Conservation (phyloP, 2,797 vertebrate genomes). For the Megalops cyprinoides region DNA sequence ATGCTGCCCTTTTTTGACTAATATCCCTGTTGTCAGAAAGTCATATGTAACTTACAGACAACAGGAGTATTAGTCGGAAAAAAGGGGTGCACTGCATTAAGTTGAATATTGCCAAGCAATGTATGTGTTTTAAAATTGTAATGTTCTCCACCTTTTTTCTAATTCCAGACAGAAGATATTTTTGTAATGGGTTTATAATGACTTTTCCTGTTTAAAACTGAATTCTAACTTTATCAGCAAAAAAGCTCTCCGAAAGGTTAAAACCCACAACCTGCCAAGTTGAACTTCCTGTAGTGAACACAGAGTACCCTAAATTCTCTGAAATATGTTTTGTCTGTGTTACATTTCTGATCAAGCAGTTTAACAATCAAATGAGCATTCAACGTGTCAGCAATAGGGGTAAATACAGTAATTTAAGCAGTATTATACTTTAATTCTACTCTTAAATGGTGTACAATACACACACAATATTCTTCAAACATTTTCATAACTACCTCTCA, state of each 20-base stretch:
- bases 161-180: too few species aligned
- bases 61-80: too few species aligned
- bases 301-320: not conserved
- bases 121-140: too few species aligned
- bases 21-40: too few species aligned
- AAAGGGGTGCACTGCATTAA: too few species aligned
- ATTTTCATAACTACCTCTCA: not conserved
- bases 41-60: too few species aligned
- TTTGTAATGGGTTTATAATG: too few species aligned
- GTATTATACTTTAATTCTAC: not conserved
- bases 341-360: not conserved
- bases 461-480: not conserved
- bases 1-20: too few species aligned
- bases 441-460: too few species aligned
- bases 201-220: too few species aligned
- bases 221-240: not conserved
- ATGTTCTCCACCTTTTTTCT: too few species aligned
- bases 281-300: not conserved
- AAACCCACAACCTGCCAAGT: not conserved
- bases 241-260: not conserved
- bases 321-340: not conserved
- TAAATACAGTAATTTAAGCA: not conserved
- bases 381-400: not conserved
- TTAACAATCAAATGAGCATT: not conserved
- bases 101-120: too few species aligned